Evolutionary conservation across 2,113 vertebrate species (phyloP), one percentile per base, ranked within the genome.

Genomic region (Seriola dumerili): DNA sequence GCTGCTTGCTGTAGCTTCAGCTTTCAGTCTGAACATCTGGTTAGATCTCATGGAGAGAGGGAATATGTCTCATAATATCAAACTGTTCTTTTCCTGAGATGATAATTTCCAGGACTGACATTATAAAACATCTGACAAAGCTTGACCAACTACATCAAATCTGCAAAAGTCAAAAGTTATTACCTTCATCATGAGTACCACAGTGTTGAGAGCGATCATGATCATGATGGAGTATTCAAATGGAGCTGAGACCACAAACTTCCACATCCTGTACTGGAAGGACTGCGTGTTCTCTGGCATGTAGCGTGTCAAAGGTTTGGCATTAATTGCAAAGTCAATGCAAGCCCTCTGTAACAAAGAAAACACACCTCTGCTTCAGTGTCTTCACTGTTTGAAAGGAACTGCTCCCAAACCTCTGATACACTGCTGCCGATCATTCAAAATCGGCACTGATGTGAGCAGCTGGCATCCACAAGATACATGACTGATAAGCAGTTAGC

Each of bases 161-260:
- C 0, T 59, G 16, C 9, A 44, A 10, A 42, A 11, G 40, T n/a
- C 14, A 57, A 12, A 57, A 4, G 3, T 11, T 36, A 72, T 72
- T 69, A 99, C 98, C 97, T 99, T 99, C 98, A 99, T 99, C 98
- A 99, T 99, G 64, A 99, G 96, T 21, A 99, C 98, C 59, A 98
- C 96, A 0, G 98, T 99, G 90, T 99, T 99, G 93, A 99, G 95
- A 1, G 98, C 98, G 0, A 99, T 99, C 97, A 99, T 98, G 83
- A 97, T 97, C 97, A 99, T 98, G 89, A 99, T 99, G 84, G 98
- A 98, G 88, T 99, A 99, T 79, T 99, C 98, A 25, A 99, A 99
- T 11, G 98, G 98, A 11, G 97, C 94, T 0, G 98, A 99, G 48
- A 99, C 98, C 84, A 99, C 98, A 19, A 99, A 99, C 46, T 97